These are phyloP conservation scores for Drosophila virilis DNA, from an alignment of 1,140 invertebrate species.

Conservation along the genomic window DNA sequence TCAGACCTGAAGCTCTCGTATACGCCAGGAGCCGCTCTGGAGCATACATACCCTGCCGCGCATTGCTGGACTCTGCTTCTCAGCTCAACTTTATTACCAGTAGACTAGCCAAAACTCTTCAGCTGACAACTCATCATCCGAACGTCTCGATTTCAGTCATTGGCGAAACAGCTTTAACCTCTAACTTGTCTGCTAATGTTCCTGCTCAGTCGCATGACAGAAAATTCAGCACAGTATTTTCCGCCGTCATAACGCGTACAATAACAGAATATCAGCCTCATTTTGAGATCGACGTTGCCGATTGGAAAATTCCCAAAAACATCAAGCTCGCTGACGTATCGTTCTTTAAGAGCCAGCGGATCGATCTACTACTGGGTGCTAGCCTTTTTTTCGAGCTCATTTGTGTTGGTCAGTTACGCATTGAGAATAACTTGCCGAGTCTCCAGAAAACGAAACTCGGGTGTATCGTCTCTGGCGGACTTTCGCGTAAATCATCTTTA, in stretches of 20 bases:
- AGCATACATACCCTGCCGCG: too few relatives aligned
- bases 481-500: slow-evolving; percentile 4
- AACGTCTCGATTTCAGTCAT: not conserved
- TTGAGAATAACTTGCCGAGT: slow-evolving; percentile 5
- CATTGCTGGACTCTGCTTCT: not conserved
- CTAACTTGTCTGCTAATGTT: not conserved
- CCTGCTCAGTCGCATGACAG: not conserved
- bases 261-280: not conserved
- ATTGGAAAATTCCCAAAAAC: too few relatives aligned
- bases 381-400: too few relatives aligned
- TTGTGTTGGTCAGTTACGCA: too few relatives aligned
- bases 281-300: not conserved
- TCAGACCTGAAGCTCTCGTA: too few relatives aligned
- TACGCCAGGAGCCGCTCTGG: not conserved
- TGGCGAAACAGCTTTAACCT: not conserved
- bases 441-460: slow-evolving; percentile 36
- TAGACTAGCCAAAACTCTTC: not conserved
- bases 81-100: slow-evolving; percentile 1
- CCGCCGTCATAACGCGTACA: not conserved
- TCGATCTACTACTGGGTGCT: too few relatives aligned
- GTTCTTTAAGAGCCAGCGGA: too few relatives aligned
- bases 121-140: not conserved
- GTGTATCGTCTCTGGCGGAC: slow-evolving; percentile 28
- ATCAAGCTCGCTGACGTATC: too few relatives aligned
- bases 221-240: not conserved